These are phyloP conservation scores for Stenodera caucasica DNA, from an alignment of 2,888 invertebrate species.

Conservation along the genomic window DNA sequence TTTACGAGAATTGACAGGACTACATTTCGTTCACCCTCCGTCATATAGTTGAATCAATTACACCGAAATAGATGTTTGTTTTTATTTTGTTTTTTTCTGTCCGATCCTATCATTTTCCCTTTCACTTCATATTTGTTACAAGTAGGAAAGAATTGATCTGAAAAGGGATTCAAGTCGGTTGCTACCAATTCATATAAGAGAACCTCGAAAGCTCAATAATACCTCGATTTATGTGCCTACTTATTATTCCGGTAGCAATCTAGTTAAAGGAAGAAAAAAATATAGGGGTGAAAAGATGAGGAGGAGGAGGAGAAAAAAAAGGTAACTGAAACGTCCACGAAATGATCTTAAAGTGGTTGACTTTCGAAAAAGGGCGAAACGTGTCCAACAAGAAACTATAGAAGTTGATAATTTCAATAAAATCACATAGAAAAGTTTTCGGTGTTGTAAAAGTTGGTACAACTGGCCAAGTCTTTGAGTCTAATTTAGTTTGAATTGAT, in stretches of 20 bases:
- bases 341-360: slow-evolving; percentile 28
- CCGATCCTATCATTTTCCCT: background rate
- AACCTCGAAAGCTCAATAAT: slow-evolving; percentile 33
- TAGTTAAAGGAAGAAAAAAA: slow-evolving; percentile 25
- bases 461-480: no score
- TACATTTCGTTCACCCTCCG: slow-evolving; percentile 15
- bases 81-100: background rate
- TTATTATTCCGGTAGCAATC: slow-evolving; percentile 39
- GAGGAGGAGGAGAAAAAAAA: slow-evolving; percentile 13
- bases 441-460: no score
- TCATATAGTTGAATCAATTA: background rate
- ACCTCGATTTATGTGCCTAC: slow-evolving; percentile 38
- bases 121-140: slow-evolving; percentile 3
- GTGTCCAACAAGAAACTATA: background rate
- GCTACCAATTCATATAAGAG: slow-evolving; percentile 27
- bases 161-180: slow-evolving; percentile 7
- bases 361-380: slow-evolving; percentile 19
- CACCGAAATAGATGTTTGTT: background rate
- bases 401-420: background rate
- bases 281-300: background rate
- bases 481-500: slow-evolving; percentile 12
- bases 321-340: slow-evolving; percentile 31
- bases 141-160: background rate
- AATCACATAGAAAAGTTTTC: no score
- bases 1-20: slow-evolving; percentile 26